These are phyloP conservation scores for Chiroxiphia lanceolata DNA, from an alignment of 2,797 vertebrate genomes.

Conservation along the genomic window DNA sequence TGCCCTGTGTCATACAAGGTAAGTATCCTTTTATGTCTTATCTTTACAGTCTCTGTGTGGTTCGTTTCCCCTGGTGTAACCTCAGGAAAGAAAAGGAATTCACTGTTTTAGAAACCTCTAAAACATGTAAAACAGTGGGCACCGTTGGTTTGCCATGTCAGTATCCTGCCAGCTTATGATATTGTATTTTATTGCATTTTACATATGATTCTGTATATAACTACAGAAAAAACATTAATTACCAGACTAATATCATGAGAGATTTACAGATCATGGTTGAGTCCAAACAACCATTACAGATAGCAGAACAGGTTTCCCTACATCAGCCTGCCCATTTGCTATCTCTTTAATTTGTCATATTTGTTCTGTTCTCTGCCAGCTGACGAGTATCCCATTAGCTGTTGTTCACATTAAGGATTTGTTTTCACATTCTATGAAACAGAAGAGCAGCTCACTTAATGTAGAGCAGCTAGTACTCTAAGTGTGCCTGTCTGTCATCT, in stretches of 20 bases:
- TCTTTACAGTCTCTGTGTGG: background rate
- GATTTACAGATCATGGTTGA: background rate
- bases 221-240: background rate
- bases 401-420: background rate
- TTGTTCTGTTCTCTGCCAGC: background rate
- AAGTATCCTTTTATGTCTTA: background rate
- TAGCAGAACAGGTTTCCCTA: background rate
- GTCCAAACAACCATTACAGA: background rate
- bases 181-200: background rate
- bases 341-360: background rate
- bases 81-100: background rate
- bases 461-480: background rate
- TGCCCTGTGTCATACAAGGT: background rate
- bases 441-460: background rate
- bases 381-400: background rate
- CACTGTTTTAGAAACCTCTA: background rate
- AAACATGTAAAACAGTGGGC: background rate
- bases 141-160: background rate
- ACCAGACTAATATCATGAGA: background rate
- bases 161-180: background rate
- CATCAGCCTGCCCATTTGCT: background rate
- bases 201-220: rapidly evolving
- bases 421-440: background rate
- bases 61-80: background rate
- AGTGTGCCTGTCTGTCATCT: background rate